A percentile compares a stretch with the other conserved stretches of the same genome.
Evolutionary conservation across 2,797 vertebrate species (phyloP).

Genomic region (Peromyscus aztecus): DNA sequence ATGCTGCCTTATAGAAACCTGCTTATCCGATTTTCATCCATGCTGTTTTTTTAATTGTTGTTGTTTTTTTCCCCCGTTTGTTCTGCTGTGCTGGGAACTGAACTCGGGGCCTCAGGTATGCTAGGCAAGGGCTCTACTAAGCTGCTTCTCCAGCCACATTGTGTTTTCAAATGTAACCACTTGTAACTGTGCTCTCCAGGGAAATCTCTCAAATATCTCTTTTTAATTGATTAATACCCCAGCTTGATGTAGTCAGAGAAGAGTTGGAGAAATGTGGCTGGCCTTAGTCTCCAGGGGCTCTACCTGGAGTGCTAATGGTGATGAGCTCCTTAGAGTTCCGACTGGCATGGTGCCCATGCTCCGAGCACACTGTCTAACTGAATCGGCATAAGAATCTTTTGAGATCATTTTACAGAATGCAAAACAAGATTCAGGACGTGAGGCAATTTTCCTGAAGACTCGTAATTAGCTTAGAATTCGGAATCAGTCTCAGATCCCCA

Average conservation of each 20-base stretch:
- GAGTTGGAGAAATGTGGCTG: neutral
- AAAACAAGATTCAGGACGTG: conserved; percentile 55
- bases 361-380: neutral
- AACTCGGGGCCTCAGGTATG: neutral
- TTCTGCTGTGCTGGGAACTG: neutral
- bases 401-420: conserved; percentile 29
- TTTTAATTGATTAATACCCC: neutral
- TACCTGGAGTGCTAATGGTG: neutral
- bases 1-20: neutral
- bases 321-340: neutral
- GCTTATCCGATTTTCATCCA: neutral
- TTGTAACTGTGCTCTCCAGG: neutral
- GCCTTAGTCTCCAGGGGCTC: neutral
- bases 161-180: conserved; percentile 4
- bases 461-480: conserved; percentile 21
- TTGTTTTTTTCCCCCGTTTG: neutral
- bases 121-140: neutral
- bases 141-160: neutral
- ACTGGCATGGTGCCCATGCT: neutral
- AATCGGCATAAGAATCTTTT: conserved; percentile 16
- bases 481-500: conserved; percentile 20
- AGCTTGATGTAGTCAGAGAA: neutral
- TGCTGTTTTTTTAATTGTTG: neutral
- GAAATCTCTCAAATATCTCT: neutral
- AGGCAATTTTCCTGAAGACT: conserved; percentile 50